Conservation (phyloP, 2,888 invertebrate species). For the Thecocarcelia acutangulata region DNA sequence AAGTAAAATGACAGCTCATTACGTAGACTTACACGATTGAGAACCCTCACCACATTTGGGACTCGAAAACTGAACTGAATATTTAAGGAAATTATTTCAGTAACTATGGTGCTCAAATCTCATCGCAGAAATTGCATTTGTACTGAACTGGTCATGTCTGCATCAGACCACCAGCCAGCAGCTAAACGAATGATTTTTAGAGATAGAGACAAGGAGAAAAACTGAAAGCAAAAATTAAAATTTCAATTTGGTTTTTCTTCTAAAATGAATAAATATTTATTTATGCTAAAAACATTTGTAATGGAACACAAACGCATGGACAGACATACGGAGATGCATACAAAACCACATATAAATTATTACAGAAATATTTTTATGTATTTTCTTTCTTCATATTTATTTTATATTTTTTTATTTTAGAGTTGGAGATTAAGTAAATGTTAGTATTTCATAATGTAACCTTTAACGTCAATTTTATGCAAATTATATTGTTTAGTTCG, state of each 20-base stretch:
- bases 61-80: too few species aligned
- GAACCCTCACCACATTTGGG: too few species aligned
- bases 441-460: slow-evolving; percentile 79
- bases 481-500: slow-evolving; percentile 78
- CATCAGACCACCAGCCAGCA: background rate
- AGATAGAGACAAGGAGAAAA: too few species aligned
- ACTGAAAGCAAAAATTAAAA: slow-evolving; percentile 35
- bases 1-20: too few species aligned
- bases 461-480: slow-evolving; percentile 82
- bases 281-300: slow-evolving; percentile 53
- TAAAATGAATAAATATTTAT: slow-evolving; percentile 63
- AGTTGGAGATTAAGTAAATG: slow-evolving; percentile 76
- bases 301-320: slow-evolving; percentile 36
- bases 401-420: background rate
- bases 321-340: slow-evolving; percentile 12
- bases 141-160: too few species aligned
- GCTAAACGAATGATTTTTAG: background rate
- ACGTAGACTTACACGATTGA: too few species aligned
- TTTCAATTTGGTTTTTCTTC: slow-evolving; percentile 56
- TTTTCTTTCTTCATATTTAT: background rate
- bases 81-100: too few species aligned
- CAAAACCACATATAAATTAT: slow-evolving; percentile 39
- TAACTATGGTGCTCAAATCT: too few species aligned
- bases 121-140: too few species aligned
- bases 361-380: slow-evolving; percentile 45